Evolutionary conservation across 2,797 vertebrate species (phyloP).

Genomic region (Pteropus rufus): DNA sequence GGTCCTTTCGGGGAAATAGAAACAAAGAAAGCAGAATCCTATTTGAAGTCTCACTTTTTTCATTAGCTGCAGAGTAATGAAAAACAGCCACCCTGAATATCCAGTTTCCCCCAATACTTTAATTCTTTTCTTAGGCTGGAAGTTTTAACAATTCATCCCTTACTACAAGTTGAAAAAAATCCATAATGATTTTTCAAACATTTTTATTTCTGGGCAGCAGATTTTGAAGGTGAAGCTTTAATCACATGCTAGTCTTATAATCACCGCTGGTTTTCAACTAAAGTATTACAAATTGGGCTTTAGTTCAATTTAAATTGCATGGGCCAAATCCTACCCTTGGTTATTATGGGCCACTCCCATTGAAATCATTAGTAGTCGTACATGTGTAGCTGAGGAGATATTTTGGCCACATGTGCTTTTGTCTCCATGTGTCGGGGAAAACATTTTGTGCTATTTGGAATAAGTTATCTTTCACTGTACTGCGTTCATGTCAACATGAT

Average conservation of each 20-base stretch:
- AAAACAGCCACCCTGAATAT: slow-evolving; percentile 73
- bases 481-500: slow-evolving; percentile 51
- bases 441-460: slow-evolving; percentile 61
- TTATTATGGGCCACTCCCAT: slow-evolving; percentile 60
- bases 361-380: slow-evolving; percentile 72
- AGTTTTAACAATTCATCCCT: slow-evolving; percentile 72
- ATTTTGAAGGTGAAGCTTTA: slow-evolving; percentile 78
- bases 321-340: slow-evolving; percentile 64
- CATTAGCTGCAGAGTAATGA: slow-evolving; percentile 73
- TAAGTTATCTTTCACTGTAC: slow-evolving; percentile 59
- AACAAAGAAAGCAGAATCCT: slow-evolving; percentile 71
- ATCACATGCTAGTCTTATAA: slow-evolving; percentile 76
- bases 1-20: slow-evolving; percentile 47
- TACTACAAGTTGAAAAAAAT: slow-evolving; percentile 64
- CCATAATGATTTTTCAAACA: slow-evolving; percentile 73
- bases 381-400: slow-evolving; percentile 69
- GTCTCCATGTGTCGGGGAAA: slow-evolving; percentile 55
- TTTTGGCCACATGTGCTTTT: slow-evolving; percentile 63
- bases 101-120: slow-evolving; percentile 74
- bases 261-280: slow-evolving; percentile 71
- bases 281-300: slow-evolving; percentile 77
- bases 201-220: slow-evolving; percentile 67
- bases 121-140: slow-evolving; percentile 76
- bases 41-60: slow-evolving; percentile 76
- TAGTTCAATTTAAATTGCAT: slow-evolving; percentile 68